Conservation (phyloP, 2,113 vertebrate genomes). For the Acanthochromis polyacanthus region DNA sequence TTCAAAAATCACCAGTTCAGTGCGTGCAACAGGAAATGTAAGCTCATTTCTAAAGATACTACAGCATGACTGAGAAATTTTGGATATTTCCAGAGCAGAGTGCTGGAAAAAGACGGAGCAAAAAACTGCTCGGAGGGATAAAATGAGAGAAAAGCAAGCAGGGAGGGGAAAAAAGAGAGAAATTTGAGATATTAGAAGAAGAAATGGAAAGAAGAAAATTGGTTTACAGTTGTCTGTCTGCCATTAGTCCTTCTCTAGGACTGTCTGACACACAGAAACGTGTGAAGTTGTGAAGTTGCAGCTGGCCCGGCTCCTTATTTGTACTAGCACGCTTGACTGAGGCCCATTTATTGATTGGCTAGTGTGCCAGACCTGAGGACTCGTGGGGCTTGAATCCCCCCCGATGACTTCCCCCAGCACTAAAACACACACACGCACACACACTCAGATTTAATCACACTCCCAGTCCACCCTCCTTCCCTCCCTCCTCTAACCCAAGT, state of each 20-base stretch:
- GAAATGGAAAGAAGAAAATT: constrained; percentile 57
- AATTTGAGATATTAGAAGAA: constrained; percentile 49
- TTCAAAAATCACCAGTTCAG: constrained; percentile 33
- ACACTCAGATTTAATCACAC: constrained; percentile 11
- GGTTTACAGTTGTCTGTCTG: constrained; percentile 59
- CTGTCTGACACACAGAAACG: constrained; percentile 21
- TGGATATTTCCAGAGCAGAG: constrained; percentile 42
- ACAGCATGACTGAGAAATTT: constrained; percentile 32
- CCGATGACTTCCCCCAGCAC: constrained; percentile 58
- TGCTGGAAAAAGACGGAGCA: constrained; percentile 19
- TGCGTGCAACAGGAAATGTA: constrained; percentile 20
- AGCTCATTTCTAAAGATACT: constrained; percentile 40
- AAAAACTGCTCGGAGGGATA: background rate
- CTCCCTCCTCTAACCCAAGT: constrained; percentile 77
- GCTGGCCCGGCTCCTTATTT: constrained; percentile 78
- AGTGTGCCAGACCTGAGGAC: constrained; percentile 82
- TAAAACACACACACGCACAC: constrained; percentile 30
- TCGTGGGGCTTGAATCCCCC: constrained; percentile 75
- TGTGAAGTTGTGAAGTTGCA: constrained; percentile 68
- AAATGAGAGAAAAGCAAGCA: constrained; percentile 35
- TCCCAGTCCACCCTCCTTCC: constrained; percentile 46
- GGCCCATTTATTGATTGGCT: constrained; percentile 88
- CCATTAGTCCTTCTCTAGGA: constrained; percentile 41
- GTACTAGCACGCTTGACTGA: constrained; percentile 86
- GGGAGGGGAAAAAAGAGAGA: constrained; percentile 35